Evolutionary conservation across 2,888 invertebrate species (phyloP).

Genomic region (Empis livida): DNA sequence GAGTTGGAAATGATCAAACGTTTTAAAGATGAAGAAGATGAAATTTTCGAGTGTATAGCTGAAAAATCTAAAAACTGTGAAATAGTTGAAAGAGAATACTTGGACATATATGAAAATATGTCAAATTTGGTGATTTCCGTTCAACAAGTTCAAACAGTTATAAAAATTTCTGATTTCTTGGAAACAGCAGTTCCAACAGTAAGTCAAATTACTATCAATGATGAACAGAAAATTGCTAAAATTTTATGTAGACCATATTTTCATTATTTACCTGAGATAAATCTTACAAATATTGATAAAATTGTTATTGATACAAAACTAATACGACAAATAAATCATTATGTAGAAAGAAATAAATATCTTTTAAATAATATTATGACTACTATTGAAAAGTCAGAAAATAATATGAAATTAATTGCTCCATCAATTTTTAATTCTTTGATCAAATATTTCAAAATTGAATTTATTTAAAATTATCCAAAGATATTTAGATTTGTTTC

Average conservation of each 20-base stretch:
- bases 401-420: too few species aligned
- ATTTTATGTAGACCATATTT: not conserved
- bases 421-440: too few species aligned
- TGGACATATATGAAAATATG: not conserved
- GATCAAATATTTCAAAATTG: too few species aligned
- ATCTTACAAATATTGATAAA: not conserved
- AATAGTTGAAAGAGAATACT: not conserved
- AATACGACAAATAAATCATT: too few species aligned
- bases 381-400: too few species aligned
- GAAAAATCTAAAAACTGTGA: not conserved
- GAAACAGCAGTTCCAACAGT: not conserved
- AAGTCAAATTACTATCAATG: not conserved
- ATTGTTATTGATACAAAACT: too few species aligned
- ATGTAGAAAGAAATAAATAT: too few species aligned
- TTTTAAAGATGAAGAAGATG: not conserved
- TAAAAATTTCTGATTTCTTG: not conserved
- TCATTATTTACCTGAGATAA: not conserved
- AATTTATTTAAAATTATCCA: too few species aligned
- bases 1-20: not conserved
- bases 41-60: not conserved
- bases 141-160: not conserved
- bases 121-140: not conserved
- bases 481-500: too few species aligned
- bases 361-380: too few species aligned
- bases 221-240: not conserved